Conservation (phyloP, 2,888 invertebrate species). For the Eupithecia dodoneata region DNA sequence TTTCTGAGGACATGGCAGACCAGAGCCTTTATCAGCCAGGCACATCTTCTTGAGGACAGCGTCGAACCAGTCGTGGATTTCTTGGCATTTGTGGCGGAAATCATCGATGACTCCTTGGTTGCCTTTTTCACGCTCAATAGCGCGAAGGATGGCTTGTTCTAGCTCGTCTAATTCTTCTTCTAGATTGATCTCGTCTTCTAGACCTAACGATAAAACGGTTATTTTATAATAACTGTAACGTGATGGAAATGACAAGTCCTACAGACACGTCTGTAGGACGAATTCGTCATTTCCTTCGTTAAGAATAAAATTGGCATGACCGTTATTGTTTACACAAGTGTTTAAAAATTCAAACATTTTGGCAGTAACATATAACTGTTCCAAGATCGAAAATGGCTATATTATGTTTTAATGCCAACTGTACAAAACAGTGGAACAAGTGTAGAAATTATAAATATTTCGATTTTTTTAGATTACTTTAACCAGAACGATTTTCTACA, state of each 20-base stretch:
- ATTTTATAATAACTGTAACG: neutral
- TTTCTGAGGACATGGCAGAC: slow-evolving; percentile 91
- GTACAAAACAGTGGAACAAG: neutral
- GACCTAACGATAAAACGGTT: slow-evolving; percentile 57
- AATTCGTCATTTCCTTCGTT: slow-evolving; percentile 16
- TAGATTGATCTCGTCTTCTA: slow-evolving; percentile 88
- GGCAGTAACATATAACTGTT: neutral
- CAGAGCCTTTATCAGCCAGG: slow-evolving; percentile 92
- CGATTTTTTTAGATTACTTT: neutral
- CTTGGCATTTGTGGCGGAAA: slow-evolving; percentile 89
- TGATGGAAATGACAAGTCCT: neutral
- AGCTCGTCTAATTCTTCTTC: slow-evolving; percentile 89
- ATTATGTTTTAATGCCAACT: neutral
- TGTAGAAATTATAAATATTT: neutral
- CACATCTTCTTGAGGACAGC: slow-evolving; percentile 91
- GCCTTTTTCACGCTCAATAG: slow-evolving; percentile 89
- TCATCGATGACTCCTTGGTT: slow-evolving; percentile 91
- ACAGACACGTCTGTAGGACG: neutral
- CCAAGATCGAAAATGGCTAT: neutral
- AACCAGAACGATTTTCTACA: too few relatives aligned
- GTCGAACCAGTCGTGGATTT: slow-evolving; percentile 93
- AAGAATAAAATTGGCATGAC: slow-evolving; percentile 14
- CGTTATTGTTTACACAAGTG: slow-evolving; percentile 24
- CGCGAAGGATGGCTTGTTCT: slow-evolving; percentile 87
- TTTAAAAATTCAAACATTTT: neutral